phyloP scores from a whole-genome alignment of 2,113 vertebrate genomes.

The Oreochromis niloticus region DNA sequence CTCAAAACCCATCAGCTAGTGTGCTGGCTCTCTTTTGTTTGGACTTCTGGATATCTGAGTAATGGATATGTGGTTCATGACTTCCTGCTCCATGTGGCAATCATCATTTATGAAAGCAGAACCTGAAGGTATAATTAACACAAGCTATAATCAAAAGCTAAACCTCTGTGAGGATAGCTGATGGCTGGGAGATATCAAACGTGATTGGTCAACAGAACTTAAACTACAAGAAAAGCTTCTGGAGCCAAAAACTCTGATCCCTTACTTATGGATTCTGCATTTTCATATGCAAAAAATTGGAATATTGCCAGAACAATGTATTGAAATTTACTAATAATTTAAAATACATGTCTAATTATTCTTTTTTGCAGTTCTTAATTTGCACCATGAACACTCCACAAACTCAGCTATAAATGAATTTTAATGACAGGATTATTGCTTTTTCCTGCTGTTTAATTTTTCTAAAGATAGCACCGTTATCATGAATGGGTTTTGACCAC shows the following conservation, averaged over 20 bases:
- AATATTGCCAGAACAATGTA: background rate
- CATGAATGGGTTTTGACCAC: background rate
- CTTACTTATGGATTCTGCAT: background rate
- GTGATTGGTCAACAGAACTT: background rate
- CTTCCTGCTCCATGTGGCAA: background rate
- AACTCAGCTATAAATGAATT: background rate
- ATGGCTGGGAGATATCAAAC: background rate
- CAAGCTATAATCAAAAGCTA: background rate
- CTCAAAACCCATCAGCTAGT: background rate
- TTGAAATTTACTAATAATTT: background rate
- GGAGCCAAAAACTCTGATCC: background rate
- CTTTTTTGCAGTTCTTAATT: background rate
- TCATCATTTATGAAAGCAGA: background rate
- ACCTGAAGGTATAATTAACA: background rate
- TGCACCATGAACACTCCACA: background rate
- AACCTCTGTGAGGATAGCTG: background rate
- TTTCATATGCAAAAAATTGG: background rate
- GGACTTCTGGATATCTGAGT: background rate
- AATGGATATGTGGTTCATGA: background rate
- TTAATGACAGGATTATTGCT: background rate
- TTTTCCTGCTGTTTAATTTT: background rate
- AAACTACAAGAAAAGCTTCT: background rate
- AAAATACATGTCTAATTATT: background rate
- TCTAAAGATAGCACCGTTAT: background rate
- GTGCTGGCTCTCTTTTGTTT: background rate